Evolutionary conservation across 2,113 vertebrate species (phyloP).

Genomic region (Gopherus evgoodei): DNA sequence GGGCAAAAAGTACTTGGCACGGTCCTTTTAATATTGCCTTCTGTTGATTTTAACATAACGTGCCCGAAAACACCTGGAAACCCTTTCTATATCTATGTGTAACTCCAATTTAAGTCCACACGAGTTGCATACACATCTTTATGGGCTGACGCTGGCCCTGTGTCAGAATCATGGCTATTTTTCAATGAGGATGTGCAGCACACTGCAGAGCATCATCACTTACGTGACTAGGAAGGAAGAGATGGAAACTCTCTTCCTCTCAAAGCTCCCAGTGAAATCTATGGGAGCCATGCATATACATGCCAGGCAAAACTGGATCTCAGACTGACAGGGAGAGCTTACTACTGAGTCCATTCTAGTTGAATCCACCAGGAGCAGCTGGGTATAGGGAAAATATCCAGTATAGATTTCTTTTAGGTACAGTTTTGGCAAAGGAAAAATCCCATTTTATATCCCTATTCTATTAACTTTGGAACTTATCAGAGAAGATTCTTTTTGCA

Average conservation of each 20-base stretch:
- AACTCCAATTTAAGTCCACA: not conserved
- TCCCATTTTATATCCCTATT: not conserved
- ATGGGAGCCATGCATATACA: not conserved
- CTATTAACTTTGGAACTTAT: not conserved
- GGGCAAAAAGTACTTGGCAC: not conserved
- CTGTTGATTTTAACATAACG: not conserved
- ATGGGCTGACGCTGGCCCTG: not conserved
- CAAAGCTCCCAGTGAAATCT: not conserved
- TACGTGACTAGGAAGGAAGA: not conserved
- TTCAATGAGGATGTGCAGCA: not conserved
- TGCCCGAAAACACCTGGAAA: not conserved
- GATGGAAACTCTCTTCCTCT: not conserved
- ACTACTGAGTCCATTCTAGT: not conserved
- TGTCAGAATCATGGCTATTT: not conserved
- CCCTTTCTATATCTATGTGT: not conserved
- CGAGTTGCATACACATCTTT: not conserved
- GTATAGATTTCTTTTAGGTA: not conserved
- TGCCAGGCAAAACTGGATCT: not conserved
- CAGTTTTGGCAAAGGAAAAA: not conserved
- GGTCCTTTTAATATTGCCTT: not conserved
- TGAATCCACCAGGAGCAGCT: not conserved
- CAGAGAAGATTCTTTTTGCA: not conserved
- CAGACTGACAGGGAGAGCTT: not conserved
- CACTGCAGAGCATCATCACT: not conserved
- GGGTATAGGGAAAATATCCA: not conserved